Evolutionary conservation across 2,888 invertebrate genomes (phyloP).

Genomic region (Oegoconia quadripuncta): DNA sequence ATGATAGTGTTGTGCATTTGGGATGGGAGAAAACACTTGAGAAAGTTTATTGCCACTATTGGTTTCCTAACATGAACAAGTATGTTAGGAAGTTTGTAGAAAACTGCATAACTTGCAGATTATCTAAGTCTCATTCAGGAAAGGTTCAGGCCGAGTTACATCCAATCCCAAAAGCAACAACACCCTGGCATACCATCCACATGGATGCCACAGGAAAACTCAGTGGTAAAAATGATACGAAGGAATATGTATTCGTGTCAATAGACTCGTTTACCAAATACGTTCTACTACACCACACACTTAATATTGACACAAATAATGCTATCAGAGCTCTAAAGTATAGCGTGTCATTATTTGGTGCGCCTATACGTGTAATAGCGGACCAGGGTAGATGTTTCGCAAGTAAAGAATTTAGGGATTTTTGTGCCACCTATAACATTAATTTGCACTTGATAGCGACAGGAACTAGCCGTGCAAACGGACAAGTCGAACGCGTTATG

Average conservation of each 20-base stretch:
- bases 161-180: neutral
- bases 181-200: neutral
- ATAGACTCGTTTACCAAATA: conserved; percentile 32
- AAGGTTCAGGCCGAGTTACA: neutral
- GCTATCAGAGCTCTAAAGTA: conserved; percentile 12
- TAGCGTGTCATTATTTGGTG: conserved; percentile 16
- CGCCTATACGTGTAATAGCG: conserved; percentile 16
- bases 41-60: neutral
- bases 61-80: neutral
- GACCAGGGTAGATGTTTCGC: conserved; percentile 21
- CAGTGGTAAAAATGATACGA: too few relatives aligned
- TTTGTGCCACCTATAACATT: conserved; percentile 21
- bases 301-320: conserved; percentile 21
- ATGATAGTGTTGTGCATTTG: too few relatives aligned
- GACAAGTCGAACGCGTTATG: conserved; percentile 30
- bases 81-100: conserved; percentile 9
- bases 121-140: conserved; percentile 4
- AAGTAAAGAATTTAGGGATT: conserved; percentile 7
- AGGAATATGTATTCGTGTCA: conserved; percentile 29
- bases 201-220: neutral
- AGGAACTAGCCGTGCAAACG: conserved; percentile 28
- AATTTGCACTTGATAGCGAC: conserved; percentile 27
- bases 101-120: conserved; percentile 10
- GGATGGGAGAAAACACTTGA: neutral
- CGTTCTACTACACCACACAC: conserved; percentile 17